A percentile compares a stretch with the other conserved stretches of the same genome.
phyloP scores from a whole-genome alignment of 2,888 invertebrate genomes.

The Drosophila mimica region DNA sequence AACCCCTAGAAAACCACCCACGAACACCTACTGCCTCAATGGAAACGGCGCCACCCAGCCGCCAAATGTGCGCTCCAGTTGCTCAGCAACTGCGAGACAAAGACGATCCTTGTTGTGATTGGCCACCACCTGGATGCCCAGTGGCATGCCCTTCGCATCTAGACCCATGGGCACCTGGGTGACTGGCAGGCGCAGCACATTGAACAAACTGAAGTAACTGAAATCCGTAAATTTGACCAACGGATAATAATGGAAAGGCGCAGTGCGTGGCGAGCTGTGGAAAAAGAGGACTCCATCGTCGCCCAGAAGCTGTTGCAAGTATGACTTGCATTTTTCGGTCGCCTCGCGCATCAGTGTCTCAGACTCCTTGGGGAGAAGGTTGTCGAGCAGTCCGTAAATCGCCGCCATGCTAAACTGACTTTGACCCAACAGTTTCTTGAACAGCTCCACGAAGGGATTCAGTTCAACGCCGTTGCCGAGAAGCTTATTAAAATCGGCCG shows the following conservation, averaged over 20 bases:
- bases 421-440: conserved; percentile 87
- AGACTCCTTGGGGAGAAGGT: conserved; percentile 88
- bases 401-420: conserved; percentile 89
- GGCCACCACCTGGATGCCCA: conserved; percentile 95
- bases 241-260: conserved; percentile 93
- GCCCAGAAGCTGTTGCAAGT: conserved; percentile 89
- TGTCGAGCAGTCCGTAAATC: conserved; percentile 88
- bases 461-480: conserved; percentile 88
- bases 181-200: conserved; percentile 92
- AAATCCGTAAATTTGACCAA: conserved; percentile 93
- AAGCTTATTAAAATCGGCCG: conserved; percentile 87
- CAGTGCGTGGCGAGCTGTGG: conserved; percentile 92
- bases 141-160: conserved; percentile 91
- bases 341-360: conserved; percentile 88
- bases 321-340: conserved; percentile 87
- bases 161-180: conserved; percentile 93
- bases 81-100: conserved; percentile 95
- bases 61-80: conserved; percentile 94
- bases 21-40: conserved; percentile 57
- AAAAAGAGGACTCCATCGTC: conserved; percentile 93
- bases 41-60: conserved; percentile 92
- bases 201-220: conserved; percentile 93
- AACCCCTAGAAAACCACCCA: not conserved
- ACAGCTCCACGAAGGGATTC: conserved; percentile 86
- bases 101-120: conserved; percentile 93